Evolutionary conservation across 2,888 invertebrate species (phyloP), one percentile per base, ranked within the genome.

Genomic region (Mylabris sibirica): DNA sequence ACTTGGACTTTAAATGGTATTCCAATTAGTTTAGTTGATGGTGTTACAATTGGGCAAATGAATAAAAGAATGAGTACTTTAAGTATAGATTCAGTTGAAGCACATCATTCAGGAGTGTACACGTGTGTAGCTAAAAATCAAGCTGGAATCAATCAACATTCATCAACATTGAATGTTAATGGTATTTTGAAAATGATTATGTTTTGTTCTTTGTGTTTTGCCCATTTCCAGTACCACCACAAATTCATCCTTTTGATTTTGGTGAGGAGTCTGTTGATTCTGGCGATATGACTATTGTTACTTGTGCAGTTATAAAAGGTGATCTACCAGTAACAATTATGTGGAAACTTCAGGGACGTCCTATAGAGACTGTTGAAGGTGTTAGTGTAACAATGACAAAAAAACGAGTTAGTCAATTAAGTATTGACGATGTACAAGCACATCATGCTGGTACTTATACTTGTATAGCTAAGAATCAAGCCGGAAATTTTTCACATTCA

Each of bases 181-280:
- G 92, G 92, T 91, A 88, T 78, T 73, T 72, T 49, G 20, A 2
- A 17, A 64, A 12, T 67, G 41, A 30, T 14, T 34, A 30, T 60
- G 20, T 30, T 63, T 63, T 30, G 38, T 59, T 30, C 11, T 67
- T 17, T n/a, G 53, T 38, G 17, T 66, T 63, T 6, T 24, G 6
- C 14, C 26, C 26, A 57, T 0, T 78, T 78, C 57, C 73, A 94
- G 93, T 93, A 84, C 89, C 91, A 79, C 93, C 94, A 73, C 92
- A 93, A 88, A 91, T 94, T 79, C 89, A 90, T 78, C 90, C 92
- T 72, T 94, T 93, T 80, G 89, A 90, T 80, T 93, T 93, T 81
- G 92, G 92, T 72, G 92, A 92, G 70, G 91, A 91, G 76, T 87
- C 89, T 66, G 86, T 89, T 65, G 83, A 85, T 75, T 78, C 80